Evolutionary conservation across 2,888 invertebrate species (phyloP).

Genomic region (Strigamia transsilvanica): DNA sequence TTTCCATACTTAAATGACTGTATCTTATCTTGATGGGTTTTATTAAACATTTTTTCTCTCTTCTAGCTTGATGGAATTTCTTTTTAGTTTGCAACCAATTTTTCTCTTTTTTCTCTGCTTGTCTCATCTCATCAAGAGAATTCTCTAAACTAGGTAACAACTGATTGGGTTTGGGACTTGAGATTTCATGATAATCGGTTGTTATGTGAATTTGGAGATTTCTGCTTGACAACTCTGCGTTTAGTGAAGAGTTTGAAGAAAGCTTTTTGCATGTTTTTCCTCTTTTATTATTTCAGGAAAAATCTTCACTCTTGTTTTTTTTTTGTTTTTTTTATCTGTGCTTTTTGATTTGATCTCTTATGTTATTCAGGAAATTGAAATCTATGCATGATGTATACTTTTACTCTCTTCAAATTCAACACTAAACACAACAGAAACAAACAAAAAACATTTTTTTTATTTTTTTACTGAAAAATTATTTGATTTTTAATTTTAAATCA

Average conservation of each 20-base stretch:
- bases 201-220: background rate
- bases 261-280: slow-evolving; percentile 31
- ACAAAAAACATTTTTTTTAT: slow-evolving; percentile 1
- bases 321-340: background rate
- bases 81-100: slow-evolving; percentile 37
- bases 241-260: slow-evolving; percentile 46
- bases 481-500: too few species aligned
- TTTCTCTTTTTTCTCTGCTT: slow-evolving; percentile 11
- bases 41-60: slow-evolving; percentile 47
- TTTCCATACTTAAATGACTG: slow-evolving; percentile 40
- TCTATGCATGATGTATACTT: slow-evolving; percentile 20
- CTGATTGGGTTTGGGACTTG: background rate
- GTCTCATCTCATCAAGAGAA: background rate
- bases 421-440: slow-evolving; percentile 37
- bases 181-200: background rate
- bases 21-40: slow-evolving; percentile 49
- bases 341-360: background rate
- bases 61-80: slow-evolving; percentile 31
- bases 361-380: background rate
- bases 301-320: background rate
- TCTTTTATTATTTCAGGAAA: background rate
- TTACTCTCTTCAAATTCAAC: slow-evolving; percentile 38
- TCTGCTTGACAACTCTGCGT: background rate
- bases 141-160: background rate
- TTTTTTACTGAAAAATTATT: too few species aligned